Percentiles rank a stretch among this genome's conserved stretches.
Evolutionary conservation across 2,113 vertebrate genomes (phyloP).

Genomic region (Cervus canadensis): DNA sequence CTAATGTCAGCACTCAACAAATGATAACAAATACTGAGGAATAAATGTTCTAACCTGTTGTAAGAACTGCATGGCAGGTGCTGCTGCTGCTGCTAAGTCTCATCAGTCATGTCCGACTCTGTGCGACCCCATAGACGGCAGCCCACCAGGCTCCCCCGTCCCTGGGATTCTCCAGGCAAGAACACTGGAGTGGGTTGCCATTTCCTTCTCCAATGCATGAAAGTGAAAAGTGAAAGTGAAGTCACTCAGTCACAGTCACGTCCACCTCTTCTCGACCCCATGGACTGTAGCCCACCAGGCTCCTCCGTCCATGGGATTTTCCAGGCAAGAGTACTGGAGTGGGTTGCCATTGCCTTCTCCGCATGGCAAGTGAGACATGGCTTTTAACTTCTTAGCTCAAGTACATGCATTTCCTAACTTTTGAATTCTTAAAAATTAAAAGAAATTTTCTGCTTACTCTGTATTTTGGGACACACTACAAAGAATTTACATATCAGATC

Average conservation of each 20-base stretch:
- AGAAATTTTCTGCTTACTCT: not conserved
- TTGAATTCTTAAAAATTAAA: not conserved
- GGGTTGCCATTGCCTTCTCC: not conserved
- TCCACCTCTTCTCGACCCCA: accelerated
- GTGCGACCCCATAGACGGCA: not conserved
- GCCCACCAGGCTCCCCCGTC: not conserved
- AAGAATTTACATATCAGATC: not conserved
- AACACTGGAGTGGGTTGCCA: not conserved
- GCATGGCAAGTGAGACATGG: not conserved
- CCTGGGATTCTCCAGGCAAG: not conserved
- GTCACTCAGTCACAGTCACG: accelerated
- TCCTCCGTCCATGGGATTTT: not conserved
- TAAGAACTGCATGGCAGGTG: not conserved
- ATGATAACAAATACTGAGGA: constrained; percentile 31
- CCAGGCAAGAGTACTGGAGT: not conserved
- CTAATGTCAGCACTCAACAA: constrained; percentile 18
- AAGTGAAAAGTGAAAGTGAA: not conserved
- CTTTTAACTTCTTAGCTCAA: not conserved
- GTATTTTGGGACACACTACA: not conserved
- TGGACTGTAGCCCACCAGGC: not conserved
- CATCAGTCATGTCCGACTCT: accelerated
- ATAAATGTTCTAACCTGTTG: constrained; percentile 22
- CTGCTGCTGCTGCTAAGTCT: not conserved
- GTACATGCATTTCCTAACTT: not conserved
- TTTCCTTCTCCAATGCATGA: not conserved